phyloP scores from a whole-genome alignment of 2,797 vertebrate species.

The Siniperca scherzeri region DNA sequence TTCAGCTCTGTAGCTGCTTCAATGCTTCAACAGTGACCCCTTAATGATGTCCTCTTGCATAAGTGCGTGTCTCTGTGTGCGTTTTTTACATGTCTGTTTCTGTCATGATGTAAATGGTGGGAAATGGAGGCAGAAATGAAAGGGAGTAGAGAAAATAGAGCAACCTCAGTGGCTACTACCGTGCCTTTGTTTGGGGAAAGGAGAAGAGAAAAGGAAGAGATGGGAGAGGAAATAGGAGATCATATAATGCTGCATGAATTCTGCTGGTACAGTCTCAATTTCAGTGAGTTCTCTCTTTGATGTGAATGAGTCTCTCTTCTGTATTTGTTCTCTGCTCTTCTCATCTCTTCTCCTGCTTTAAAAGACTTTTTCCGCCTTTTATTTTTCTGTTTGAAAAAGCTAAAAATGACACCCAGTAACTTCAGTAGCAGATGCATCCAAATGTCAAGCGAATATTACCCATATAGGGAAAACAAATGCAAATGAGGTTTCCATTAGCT shows the following conservation, averaged over 20 bases:
- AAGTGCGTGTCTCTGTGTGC: neutral
- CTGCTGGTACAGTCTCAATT: constrained; percentile 8
- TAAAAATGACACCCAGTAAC: neutral
- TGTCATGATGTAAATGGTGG: constrained; percentile 2
- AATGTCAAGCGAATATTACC: neutral
- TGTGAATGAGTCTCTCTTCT: constrained; percentile 18
- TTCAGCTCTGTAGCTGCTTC: constrained; percentile 7
- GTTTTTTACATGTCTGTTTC: neutral
- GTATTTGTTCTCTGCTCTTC: constrained; percentile 10
- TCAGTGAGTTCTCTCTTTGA: constrained; percentile 45
- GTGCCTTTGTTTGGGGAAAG: constrained; percentile 25
- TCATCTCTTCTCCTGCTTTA: neutral
- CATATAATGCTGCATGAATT: constrained; percentile 24
- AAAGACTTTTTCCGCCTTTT: neutral
- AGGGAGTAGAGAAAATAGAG: constrained; percentile 19
- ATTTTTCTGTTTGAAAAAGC: constrained; percentile 5
- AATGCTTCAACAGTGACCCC: constrained; percentile 15
- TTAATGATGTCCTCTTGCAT: constrained; percentile 49
- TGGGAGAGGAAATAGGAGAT: constrained; percentile 17
- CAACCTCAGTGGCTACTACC: neutral
- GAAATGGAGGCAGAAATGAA: constrained; percentile 29
- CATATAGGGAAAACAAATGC: neutral
- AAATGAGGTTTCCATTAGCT: constrained; percentile 18
- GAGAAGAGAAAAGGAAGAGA: constrained; percentile 6
- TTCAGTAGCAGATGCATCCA: neutral